Evolutionary conservation across 1,140 invertebrate genomes (phyloP), one percentile per base, ranked within the genome.

Genomic region (Chironomus striatipennis): DNA sequence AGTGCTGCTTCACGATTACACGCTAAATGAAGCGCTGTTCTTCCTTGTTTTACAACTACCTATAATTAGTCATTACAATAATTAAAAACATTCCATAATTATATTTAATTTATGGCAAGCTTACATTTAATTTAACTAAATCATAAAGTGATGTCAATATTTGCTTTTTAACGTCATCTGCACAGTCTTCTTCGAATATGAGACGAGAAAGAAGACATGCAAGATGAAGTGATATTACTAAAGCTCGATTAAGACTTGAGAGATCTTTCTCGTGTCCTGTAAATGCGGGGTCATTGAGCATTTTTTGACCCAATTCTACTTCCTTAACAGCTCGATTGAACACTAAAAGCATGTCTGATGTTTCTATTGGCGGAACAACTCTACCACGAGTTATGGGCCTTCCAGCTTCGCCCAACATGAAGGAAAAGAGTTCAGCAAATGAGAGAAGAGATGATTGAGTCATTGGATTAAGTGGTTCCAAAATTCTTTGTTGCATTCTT

Each of bases 351-450:
- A 97, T 88, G 83, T 96, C 94, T 76, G 88, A 83, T 77, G 93
- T 91, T 47, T 90, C 87, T 20, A 95, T 88, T 1, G 91, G 88
- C 10, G 93, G 92, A 73, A 94, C 88, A 57, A 90, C 86, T 43
- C 91, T 86, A 74, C 90, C 90, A 80, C 90, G 85, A 42, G 86
- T 87, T 18, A 87, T 85, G 74, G 90, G 86, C 75, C 89, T 86
- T 0, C 90, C 87, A 65, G 85, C 76, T 90, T 87, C 82, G 10
- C 88, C 90, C 80, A 95, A 90, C 93, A 98, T 97, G 81, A 95
- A 97, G 74, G 91, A 93, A 84, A 98, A 98, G 1, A 98, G 85
- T 84, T 98, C 95, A 2, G 94, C 94, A 83, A 98, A 98, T 77
- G 93, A 95, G 79, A 96, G 90, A 21, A 98, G 87, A 75, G 92